Conservation (phyloP, 2,888 invertebrate genomes). For the Entomobrya proxima region DNA sequence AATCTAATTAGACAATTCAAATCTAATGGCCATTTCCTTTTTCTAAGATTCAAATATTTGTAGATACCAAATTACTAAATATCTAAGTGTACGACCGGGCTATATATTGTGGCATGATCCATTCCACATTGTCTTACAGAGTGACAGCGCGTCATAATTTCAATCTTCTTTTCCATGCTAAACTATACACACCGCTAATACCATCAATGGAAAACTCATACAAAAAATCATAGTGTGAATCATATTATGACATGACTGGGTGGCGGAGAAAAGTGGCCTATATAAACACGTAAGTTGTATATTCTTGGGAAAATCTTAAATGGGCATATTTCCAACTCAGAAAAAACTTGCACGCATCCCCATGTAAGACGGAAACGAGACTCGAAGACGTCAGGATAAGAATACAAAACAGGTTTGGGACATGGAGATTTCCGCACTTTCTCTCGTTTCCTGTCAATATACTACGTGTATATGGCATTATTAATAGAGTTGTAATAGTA, state of each 20-base stretch:
- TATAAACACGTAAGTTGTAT: constrained; percentile 36
- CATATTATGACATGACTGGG: background rate
- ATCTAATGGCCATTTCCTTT: no score
- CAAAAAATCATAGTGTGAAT: background rate
- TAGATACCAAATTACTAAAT: no score
- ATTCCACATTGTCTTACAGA: no score
- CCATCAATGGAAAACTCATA: background rate
- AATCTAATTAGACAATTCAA: no score
- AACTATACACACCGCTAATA: constrained; percentile 26
- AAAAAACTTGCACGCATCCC: constrained; percentile 67
- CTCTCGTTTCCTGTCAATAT: constrained; percentile 68
- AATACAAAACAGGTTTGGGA: constrained; percentile 69
- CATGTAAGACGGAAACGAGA: constrained; percentile 67
- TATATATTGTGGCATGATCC: no score
- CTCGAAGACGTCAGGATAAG: constrained; percentile 69
- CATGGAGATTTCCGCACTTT: constrained; percentile 69
- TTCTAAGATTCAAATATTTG: no score
- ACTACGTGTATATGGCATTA: constrained; percentile 34
- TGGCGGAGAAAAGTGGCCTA: constrained; percentile 39
- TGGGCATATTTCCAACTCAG: constrained; percentile 63
- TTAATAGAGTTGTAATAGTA: constrained; percentile 38
- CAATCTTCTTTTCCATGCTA: no score
- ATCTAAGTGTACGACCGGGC: no score
- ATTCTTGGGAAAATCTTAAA: constrained; percentile 45
- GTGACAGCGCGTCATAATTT: no score